phyloP scores from a whole-genome alignment of 2,797 vertebrate genomes.

The Trematomus bernacchii region DNA sequence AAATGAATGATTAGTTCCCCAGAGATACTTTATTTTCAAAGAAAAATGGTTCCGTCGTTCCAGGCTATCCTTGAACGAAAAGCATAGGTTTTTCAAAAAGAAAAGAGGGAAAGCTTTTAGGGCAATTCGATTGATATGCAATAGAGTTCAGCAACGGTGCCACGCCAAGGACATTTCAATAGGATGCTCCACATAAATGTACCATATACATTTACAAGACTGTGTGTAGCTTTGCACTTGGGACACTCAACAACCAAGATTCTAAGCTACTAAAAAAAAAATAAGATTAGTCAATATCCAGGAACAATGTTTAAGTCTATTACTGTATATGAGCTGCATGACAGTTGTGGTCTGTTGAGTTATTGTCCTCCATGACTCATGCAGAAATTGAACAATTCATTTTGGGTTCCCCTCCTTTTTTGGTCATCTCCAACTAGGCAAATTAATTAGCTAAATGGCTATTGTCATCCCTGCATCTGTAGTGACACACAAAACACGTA shows the following conservation, averaged over 20 bases:
- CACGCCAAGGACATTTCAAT: no score
- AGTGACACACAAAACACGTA: constrained; percentile 3
- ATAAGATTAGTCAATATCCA: not conserved
- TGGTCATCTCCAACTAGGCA: not conserved
- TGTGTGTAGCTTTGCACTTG: not conserved
- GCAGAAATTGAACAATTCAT: not conserved
- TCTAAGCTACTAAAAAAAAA: not conserved
- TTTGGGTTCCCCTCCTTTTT: not conserved
- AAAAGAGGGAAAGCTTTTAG: constrained; percentile 43
- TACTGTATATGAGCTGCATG: not conserved
- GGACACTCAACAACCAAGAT: not conserved
- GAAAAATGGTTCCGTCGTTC: constrained; percentile 15
- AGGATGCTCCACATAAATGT: not conserved
- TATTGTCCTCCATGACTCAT: constrained; percentile 5
- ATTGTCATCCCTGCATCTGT: constrained; percentile 19
- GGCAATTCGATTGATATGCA: constrained; percentile 51
- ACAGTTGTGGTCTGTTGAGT: not conserved
- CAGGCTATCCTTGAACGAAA: constrained; percentile 34
- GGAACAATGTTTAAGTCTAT: not conserved
- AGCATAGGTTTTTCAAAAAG: constrained; percentile 18
- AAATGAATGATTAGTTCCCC: constrained; percentile 27
- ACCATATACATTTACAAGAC: not conserved
- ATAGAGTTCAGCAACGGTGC: constrained; percentile 17
- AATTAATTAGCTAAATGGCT: constrained; percentile 12
- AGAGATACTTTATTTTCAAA: constrained; percentile 28